Percentiles rank a stretch among this genome's conserved stretches.
Evolutionary conservation across 2,113 vertebrate genomes (phyloP).

Genomic region (Dasypus novemcinctus): DNA sequence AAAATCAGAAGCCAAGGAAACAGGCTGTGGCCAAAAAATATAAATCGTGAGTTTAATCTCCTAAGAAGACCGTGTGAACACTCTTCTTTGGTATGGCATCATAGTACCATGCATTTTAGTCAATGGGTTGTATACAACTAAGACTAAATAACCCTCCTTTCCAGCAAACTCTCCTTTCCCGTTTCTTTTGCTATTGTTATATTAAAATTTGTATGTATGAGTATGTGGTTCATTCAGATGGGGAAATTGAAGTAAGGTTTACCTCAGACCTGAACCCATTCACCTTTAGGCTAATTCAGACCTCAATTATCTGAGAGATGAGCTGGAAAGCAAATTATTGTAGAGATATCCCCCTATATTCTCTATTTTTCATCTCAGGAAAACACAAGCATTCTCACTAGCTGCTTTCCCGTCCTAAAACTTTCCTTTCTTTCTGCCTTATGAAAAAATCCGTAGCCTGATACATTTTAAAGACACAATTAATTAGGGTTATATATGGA

Average conservation of each 20-base stretch:
- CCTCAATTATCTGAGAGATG: neutral
- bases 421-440: neutral
- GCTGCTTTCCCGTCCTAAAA: neutral
- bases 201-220: neutral
- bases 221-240: neutral
- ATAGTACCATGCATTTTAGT: neutral
- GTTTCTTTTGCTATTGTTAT: neutral
- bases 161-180: neutral
- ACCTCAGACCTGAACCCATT: neutral
- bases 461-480: slow-evolving; percentile 51
- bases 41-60: neutral
- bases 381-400: neutral
- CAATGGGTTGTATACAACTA: neutral
- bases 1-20: neutral
- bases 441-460: slow-evolving; percentile 55
- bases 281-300: neutral
- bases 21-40: neutral
- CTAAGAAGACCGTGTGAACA: neutral
- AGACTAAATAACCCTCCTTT: neutral
- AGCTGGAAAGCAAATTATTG: neutral
- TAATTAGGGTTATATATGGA: slow-evolving; percentile 41
- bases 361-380: neutral
- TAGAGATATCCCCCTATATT: neutral
- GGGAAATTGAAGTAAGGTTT: neutral
- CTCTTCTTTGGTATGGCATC: neutral